These are phyloP conservation scores for Acanthochromis polyacanthus DNA, from an alignment of 2,113 vertebrate species.

Conservation along the genomic window DNA sequence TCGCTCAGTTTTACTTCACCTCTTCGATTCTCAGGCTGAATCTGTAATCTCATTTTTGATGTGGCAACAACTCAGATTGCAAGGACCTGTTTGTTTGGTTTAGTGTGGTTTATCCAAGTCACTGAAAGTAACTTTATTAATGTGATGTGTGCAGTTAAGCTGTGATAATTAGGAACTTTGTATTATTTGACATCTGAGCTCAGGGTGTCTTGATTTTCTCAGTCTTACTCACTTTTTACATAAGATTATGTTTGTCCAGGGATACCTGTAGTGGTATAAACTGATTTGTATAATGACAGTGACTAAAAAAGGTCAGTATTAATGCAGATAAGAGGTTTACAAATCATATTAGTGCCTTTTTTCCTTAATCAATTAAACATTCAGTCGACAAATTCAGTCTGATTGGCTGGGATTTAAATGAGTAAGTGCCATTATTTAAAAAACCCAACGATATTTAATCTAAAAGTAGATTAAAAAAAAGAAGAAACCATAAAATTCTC, in stretches of 20 bases:
- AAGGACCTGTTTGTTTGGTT: background rate
- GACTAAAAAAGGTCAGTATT: background rate
- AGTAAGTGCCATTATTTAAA: no score
- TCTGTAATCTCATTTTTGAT: slow-evolving; percentile 21
- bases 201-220: background rate
- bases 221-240: no score
- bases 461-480: no score
- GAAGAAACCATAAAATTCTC: no score
- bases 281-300: no score
- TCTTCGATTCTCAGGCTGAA: slow-evolving; percentile 32
- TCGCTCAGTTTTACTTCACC: slow-evolving; percentile 29
- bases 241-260: background rate
- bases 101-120: background rate
- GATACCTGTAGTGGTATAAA: background rate
- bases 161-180: slow-evolving; percentile 5
- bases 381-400: background rate
- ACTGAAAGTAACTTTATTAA: slow-evolving; percentile 1
- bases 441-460: no score
- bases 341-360: background rate
- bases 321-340: no score
- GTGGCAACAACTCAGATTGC: background rate
- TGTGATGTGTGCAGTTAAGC: background rate
- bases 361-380: background rate
- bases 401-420: background rate
- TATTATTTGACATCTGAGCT: background rate